Base-by-base conservation (phyloP, 1,140 invertebrate species). In the Rhynchophorus ferrugineus region DNA sequence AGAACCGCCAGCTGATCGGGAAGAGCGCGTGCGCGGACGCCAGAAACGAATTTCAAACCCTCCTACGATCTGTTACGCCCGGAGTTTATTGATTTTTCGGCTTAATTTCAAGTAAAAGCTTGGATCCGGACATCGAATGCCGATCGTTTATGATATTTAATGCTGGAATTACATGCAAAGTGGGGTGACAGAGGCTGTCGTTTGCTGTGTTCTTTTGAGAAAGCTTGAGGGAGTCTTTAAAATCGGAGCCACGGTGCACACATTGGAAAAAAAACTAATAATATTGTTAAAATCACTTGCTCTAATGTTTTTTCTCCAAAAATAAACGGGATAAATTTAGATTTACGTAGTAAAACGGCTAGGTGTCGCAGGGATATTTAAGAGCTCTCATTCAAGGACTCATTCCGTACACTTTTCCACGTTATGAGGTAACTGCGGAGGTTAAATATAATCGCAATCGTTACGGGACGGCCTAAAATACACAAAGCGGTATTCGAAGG, bases 41-140 rank as follows among this genome's bases (percentile, higher is more conserved):
- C 44, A 54, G 47, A 35, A 9, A 3, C 8, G 44, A 29, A 16
- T 44, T 29, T 20, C 21, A 60, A 41, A 44, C 37, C 59, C 61
- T 59, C 58, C 56, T 41, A 52, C 44, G 39, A 37, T 54, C 47
- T 56, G 57, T 54, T 61, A 63, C 63, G 63, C 63, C 63, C 63
- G 59, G 55, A 61, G 54, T 55, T 60, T 65, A 65, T 65, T 65
- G 63, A 65, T 65, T 65, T 65, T 61, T 57, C 39, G 38, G 54
- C 38, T 44, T 16, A 45, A 49, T 45, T 43, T 49, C 43, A 39
- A 16, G 24, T 1, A 38, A 44, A 56, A 50, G 11, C 20, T 29
- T 20, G 21, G 17, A 14, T 36, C 16, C 29, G 17, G 16, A 22
- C 16, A 29, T 16, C 35, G 36, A 46, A 45, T 43, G 33, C 29